phyloP scores from a whole-genome alignment of 2,113 vertebrate genomes.

The Chroicocephalus ridibundus region DNA sequence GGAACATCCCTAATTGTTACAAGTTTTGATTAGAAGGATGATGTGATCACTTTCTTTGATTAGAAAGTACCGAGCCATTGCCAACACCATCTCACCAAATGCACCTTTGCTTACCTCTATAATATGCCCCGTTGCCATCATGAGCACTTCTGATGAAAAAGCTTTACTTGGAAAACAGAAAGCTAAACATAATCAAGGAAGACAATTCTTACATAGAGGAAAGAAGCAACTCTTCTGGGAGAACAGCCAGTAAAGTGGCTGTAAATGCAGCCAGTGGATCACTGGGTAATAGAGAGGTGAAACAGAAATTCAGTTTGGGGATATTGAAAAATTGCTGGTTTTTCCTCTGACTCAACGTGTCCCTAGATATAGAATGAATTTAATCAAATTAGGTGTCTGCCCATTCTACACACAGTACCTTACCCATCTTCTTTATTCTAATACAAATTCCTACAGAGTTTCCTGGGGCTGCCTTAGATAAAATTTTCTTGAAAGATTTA shows the following conservation, averaged over 20 bases:
- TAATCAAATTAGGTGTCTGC: background rate
- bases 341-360: background rate
- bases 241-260: background rate
- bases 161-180: background rate
- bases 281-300: background rate
- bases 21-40: background rate
- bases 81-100: background rate
- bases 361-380: background rate
- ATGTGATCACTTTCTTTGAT: background rate
- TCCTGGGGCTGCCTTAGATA: background rate
- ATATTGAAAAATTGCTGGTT: background rate
- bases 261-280: background rate
- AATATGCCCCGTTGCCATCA: background rate
- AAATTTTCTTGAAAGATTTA: background rate
- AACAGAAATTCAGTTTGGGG: background rate
- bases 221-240: background rate
- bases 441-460: background rate
- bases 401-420: background rate
- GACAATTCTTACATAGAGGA: background rate
- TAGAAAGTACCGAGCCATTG: background rate
- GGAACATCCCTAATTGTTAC: background rate
- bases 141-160: background rate
- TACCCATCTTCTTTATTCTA: background rate
- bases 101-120: background rate
- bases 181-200: background rate